phyloP scores from a whole-genome alignment of 2,888 invertebrate genomes.

The Brachynemurus nebulosus region DNA sequence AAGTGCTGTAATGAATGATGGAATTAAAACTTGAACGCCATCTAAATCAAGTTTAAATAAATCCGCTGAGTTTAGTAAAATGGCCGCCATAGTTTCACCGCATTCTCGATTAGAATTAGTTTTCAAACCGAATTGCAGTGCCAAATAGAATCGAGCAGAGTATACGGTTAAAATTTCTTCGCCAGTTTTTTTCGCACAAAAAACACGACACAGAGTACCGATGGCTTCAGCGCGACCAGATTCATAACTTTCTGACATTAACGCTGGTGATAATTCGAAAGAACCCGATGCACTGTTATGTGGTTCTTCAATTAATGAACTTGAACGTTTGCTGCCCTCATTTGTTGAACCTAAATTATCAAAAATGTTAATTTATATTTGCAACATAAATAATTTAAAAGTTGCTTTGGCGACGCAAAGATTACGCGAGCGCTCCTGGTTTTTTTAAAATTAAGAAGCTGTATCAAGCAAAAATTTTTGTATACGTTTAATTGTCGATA shows the following conservation, averaged over 20 bases:
- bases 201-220: conserved; percentile 87
- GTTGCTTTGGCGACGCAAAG: too few relatives aligned
- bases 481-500: too few relatives aligned
- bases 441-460: too few relatives aligned
- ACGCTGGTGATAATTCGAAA: conserved; percentile 51
- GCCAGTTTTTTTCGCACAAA: conserved; percentile 89
- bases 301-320: conserved; percentile 48
- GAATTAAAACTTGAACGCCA: conserved; percentile 82
- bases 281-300: conserved; percentile 39
- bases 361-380: conserved; percentile 8
- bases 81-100: conserved; percentile 72
- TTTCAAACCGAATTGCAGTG: conserved; percentile 74
- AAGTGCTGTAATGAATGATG: conserved; percentile 76
- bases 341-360: conserved; percentile 31
- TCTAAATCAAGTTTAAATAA: conserved; percentile 83
- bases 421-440: too few relatives aligned
- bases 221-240: conserved; percentile 88
- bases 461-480: too few relatives aligned
- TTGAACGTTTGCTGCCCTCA: conserved; percentile 45
- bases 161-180: conserved; percentile 89
- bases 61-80: conserved; percentile 73
- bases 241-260: conserved; percentile 66
- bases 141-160: conserved; percentile 85
- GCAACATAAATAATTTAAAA: neutral
- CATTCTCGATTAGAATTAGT: conserved; percentile 42